These are phyloP conservation scores for Synergus itoensis DNA, from an alignment of 2,888 invertebrate genomes.

Conservation along the genomic window DNA sequence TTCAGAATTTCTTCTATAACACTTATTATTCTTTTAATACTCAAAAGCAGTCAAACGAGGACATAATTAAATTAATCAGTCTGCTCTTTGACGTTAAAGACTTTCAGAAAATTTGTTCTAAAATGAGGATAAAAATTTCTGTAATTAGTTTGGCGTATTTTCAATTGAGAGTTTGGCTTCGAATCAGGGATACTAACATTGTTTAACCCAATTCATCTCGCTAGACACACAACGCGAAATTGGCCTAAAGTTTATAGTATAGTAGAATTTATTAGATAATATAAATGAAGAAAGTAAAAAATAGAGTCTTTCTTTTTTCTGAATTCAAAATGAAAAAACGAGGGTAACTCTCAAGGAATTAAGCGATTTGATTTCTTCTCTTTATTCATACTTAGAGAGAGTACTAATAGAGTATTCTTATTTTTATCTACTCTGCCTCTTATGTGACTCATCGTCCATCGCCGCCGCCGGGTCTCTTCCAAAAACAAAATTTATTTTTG, in stretches of 20 bases:
- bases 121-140: neutral
- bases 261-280: neutral
- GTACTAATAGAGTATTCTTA: slow-evolving; percentile 69
- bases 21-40: neutral
- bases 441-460: slow-evolving; percentile 67
- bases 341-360: neutral
- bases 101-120: neutral
- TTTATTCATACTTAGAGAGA: slow-evolving; percentile 4
- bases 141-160: neutral
- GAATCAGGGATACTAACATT: neutral
- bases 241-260: neutral
- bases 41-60: neutral
- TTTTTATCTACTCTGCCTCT: slow-evolving; percentile 69
- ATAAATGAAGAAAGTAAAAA: neutral
- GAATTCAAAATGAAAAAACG: neutral
- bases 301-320: neutral
- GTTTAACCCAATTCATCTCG: slow-evolving; percentile 53
- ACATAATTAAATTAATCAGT: neutral
- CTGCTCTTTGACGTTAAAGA: neutral
- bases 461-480: slow-evolving; percentile 58
- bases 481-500: slow-evolving; percentile 49
- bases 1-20: neutral
- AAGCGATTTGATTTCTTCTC: neutral
- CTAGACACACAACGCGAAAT: slow-evolving; percentile 73
- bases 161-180: neutral